Conservation (phyloP, 2,797 vertebrate species). For the Neopelma chrysocephalum region DNA sequence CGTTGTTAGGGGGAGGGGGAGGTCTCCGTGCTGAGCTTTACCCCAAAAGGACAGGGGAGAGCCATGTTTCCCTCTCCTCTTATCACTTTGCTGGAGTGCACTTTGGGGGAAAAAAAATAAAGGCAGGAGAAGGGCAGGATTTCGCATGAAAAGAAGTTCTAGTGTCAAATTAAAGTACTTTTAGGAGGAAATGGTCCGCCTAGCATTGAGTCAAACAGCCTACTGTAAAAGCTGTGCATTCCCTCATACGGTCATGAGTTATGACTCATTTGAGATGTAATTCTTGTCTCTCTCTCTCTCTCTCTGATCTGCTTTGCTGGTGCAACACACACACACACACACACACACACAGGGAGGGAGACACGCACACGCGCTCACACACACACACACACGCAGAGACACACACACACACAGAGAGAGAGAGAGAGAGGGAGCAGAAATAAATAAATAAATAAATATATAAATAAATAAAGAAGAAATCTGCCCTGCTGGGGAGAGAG, state of each 20-base stretch:
- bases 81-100: slow-evolving; percentile 57
- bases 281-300: slow-evolving; percentile 72
- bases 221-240: slow-evolving; percentile 75
- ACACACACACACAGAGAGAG: background rate
- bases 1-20: slow-evolving; percentile 56
- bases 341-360: slow-evolving; percentile 27
- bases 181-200: slow-evolving; percentile 74
- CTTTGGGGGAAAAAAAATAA: background rate
- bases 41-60: slow-evolving; percentile 67
- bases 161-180: slow-evolving; percentile 73
- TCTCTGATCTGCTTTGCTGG: slow-evolving; percentile 79
- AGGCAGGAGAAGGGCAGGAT: background rate
- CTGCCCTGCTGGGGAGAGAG: slow-evolving; percentile 15
- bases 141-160: slow-evolving; percentile 58
- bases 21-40: slow-evolving; percentile 41
- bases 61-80: slow-evolving; percentile 67
- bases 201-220: slow-evolving; percentile 70
- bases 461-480: background rate
- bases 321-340: slow-evolving; percentile 75
- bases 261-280: slow-evolving; percentile 86
- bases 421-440: background rate
- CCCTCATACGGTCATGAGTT: slow-evolving; percentile 80
- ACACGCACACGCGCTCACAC: background rate
- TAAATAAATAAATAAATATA: slow-evolving; percentile 50
- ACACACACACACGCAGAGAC: background rate